phyloP scores from a whole-genome alignment of 2,113 vertebrate species.

The Notiomystis cincta region DNA sequence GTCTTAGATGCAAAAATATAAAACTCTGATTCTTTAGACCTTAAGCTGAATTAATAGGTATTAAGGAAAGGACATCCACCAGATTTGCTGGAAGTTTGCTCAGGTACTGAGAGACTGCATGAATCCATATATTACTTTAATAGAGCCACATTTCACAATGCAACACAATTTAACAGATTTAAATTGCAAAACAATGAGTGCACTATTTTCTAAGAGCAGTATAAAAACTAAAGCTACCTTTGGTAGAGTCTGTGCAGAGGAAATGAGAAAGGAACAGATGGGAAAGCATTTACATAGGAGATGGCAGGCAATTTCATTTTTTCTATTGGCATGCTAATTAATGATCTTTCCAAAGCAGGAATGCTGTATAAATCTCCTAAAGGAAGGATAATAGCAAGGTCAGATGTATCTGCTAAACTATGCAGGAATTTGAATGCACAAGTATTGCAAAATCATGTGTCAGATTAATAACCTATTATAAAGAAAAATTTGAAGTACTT shows the following conservation, averaged over 20 bases:
- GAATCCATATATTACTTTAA: conserved; percentile 21
- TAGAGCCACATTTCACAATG: conserved; percentile 28
- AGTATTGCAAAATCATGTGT: conserved; percentile 36
- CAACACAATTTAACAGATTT: conserved; percentile 38
- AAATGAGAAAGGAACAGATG: conserved; percentile 49
- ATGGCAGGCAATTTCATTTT: conserved; percentile 50
- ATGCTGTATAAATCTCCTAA: conserved; percentile 16
- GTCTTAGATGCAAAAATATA: neutral
- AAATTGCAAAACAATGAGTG: conserved; percentile 49
- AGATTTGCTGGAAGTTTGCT: neutral
- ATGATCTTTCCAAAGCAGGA: conserved; percentile 22
- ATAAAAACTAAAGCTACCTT: conserved; percentile 33
- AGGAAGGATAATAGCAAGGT: conserved; percentile 52
- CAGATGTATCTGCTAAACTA: neutral
- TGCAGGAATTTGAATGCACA: conserved; percentile 36
- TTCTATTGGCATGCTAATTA: conserved; percentile 62
- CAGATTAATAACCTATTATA: conserved; percentile 51
- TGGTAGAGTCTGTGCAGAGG: neutral
- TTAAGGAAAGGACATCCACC: neutral
- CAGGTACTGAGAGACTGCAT: neutral
- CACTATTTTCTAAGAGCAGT: neutral
- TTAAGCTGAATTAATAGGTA: neutral
- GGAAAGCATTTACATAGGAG: conserved; percentile 9
- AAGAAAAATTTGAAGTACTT: conserved; percentile 28
- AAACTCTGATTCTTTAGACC: neutral